Conservation (phyloP, 2,888 invertebrate genomes). For the Euspilapteryx auroguttella region DNA sequence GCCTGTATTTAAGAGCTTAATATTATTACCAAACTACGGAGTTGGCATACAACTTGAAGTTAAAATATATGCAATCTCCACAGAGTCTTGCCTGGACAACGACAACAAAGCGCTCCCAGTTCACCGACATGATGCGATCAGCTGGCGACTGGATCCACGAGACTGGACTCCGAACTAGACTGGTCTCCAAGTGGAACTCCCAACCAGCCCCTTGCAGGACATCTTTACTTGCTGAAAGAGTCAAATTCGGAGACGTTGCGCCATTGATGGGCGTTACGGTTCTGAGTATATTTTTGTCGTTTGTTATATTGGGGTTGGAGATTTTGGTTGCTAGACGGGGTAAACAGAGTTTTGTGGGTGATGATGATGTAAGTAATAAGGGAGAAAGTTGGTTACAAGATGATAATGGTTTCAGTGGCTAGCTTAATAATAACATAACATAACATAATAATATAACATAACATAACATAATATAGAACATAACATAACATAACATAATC, state of each 20-base stretch:
- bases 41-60: no score
- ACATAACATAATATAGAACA: no score
- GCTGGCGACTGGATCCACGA: conserved; percentile 29
- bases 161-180: conserved; percentile 22
- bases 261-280: conserved; percentile 19
- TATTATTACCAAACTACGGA: no score
- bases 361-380: conserved; percentile 1
- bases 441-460: no score
- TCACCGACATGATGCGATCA: conserved; percentile 18
- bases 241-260: conserved; percentile 29
- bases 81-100: conserved; percentile 26
- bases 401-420: no score
- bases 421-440: no score
- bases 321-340: conserved; percentile 16
- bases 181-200: conserved; percentile 16
- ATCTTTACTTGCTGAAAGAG: conserved; percentile 32
- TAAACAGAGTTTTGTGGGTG: conserved; percentile 1
- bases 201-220: conserved; percentile 29
- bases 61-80: no score
- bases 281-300: conserved; percentile 18
- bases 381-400: no score
- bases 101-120: conserved; percentile 24
- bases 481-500: no score
- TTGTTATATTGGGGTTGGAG: conserved; percentile 22
- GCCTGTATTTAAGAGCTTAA: no score